Base-by-base conservation (phyloP, 2,113 vertebrate species). In the Platysternon megacephalum region DNA sequence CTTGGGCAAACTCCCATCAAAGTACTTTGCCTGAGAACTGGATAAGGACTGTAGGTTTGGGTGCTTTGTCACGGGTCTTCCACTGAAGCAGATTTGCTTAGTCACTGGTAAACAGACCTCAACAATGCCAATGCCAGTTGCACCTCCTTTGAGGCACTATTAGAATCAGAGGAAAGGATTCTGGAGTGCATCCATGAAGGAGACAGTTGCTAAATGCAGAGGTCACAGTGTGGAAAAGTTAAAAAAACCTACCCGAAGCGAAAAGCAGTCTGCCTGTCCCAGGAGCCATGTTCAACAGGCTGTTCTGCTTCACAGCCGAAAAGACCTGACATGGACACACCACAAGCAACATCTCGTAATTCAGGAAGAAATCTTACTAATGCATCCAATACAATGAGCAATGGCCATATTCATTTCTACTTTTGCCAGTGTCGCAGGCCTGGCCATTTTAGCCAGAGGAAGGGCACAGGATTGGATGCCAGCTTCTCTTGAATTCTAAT, bases 121-220 rank as follows among this genome's bases (percentile, higher is more conserved):
- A 42, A 32, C 21, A 68, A 24, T 0, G 3, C 53, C 21, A 9
- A 4, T 19, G 0, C 17, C 84, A 82, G 78, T 4, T 53, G 61
- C 42, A 48, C 19, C 68, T 84, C 58, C 86, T 11, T 0, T 0
- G 3, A 9, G 11, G 26, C 39, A 44, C 24, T 68, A 11, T 52
- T 48, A 12, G 53, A 21, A 11, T 13, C 3, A 4, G 52, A 12
- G 32, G 3, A 35, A 22, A 55, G 19, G 76, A 61, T 28, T 0
- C 48, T 61, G 76, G 32, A 51, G 82, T 52, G 55, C 86, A 51
- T 0, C 24, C 55, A 82, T 9, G 32, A 29, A 49, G 9, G 86
- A 79, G 49, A 10, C 1, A 0, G 1, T 48, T 82, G 76, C 86
- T 11, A 76, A 2, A 29, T 22, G n/a, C 76, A 87, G 35, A 85